Percentiles rank a stretch among this genome's conserved stretches.
Evolutionary conservation across 1,140 invertebrate species (phyloP).

Genomic region (Macrosteles quadrilineatus): DNA sequence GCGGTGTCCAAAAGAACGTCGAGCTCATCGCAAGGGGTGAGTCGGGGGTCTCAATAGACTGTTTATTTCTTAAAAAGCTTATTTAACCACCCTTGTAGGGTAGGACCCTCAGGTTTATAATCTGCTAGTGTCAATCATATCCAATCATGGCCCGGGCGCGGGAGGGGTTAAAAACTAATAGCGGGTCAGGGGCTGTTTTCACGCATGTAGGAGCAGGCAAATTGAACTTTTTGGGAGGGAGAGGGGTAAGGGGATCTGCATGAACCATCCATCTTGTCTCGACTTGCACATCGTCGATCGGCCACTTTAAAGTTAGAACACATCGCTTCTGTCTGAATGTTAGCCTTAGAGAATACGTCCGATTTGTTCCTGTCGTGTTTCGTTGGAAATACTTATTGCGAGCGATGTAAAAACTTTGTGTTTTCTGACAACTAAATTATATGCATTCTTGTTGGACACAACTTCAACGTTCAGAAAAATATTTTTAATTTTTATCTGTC

Average conservation of each 20-base stretch:
- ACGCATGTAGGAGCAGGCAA: conserved; percentile 25
- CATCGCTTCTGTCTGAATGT: background rate
- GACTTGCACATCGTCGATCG: background rate
- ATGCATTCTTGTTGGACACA: too few relatives aligned
- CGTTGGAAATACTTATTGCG: too few relatives aligned
- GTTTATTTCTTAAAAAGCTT: conserved; percentile 27
- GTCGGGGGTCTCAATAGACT: conserved; percentile 1
- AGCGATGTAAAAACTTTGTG: too few relatives aligned
- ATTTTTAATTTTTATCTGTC: too few relatives aligned
- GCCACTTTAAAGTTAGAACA: conserved; percentile 8
- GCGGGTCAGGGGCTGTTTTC: conserved; percentile 8
- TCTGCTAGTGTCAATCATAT: conserved; percentile 24
- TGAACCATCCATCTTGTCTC: background rate
- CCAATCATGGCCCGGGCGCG: conserved; percentile 3
- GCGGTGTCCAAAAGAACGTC: too few relatives aligned
- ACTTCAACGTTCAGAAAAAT: too few relatives aligned
- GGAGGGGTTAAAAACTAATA: conserved; percentile 10
- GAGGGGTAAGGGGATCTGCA: background rate
- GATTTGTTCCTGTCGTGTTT: too few relatives aligned
- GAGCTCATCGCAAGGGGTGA: too few relatives aligned
- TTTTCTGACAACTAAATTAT: too few relatives aligned
- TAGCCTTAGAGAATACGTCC: too few relatives aligned
- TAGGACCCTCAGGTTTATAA: conserved; percentile 4
- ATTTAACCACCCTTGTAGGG: background rate
- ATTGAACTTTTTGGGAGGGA: background rate